phyloP scores from a whole-genome alignment of 1,140 invertebrate species.

The Ectropis grisescens region DNA sequence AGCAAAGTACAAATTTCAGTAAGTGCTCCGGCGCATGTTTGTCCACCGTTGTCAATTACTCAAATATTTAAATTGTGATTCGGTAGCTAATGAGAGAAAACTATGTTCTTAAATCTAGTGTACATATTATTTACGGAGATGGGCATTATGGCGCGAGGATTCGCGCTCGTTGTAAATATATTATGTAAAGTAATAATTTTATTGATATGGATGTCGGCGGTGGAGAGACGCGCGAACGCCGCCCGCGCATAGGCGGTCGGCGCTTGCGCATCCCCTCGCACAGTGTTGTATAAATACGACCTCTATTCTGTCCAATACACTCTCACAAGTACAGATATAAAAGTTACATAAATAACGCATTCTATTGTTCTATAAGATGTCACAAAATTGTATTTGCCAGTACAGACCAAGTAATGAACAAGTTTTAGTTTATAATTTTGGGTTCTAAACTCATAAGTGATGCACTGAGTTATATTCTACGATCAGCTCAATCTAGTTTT shows the following conservation, averaged over 20 bases:
- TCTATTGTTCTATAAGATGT: conserved; percentile 49
- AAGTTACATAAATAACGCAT: conserved; percentile 43
- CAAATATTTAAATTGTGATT: conserved; percentile 69
- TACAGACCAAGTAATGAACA: conserved; percentile 35
- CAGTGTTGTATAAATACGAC: conserved; percentile 44
- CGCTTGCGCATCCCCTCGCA: conserved; percentile 9
- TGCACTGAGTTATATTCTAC: conserved; percentile 33
- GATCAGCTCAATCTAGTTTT: conserved; percentile 40
- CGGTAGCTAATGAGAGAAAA: conserved; percentile 68
- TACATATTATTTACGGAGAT: conserved; percentile 66
- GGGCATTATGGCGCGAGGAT: conserved; percentile 60
- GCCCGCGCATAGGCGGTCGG: conserved; percentile 11
- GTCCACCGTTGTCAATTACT: conserved; percentile 70
- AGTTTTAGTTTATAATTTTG: conserved; percentile 38
- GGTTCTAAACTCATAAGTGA: conserved; percentile 46
- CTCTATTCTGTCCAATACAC: conserved; percentile 59
- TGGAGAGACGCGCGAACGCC: conserved; percentile 11
- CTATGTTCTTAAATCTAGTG: conserved; percentile 66
- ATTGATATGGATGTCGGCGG: conserved; percentile 35
- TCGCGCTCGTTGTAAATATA: conserved; percentile 60
- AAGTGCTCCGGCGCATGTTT: conserved; percentile 62
- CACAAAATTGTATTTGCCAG: conserved; percentile 58
- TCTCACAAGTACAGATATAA: conserved; percentile 49
- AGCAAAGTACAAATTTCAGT: conserved; percentile 68
- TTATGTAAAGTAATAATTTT: conserved; percentile 62